Percentiles rank a stretch among this genome's conserved stretches.
phyloP scores from a whole-genome alignment of 1,140 invertebrate genomes.

The Leptinotarsa texana region DNA sequence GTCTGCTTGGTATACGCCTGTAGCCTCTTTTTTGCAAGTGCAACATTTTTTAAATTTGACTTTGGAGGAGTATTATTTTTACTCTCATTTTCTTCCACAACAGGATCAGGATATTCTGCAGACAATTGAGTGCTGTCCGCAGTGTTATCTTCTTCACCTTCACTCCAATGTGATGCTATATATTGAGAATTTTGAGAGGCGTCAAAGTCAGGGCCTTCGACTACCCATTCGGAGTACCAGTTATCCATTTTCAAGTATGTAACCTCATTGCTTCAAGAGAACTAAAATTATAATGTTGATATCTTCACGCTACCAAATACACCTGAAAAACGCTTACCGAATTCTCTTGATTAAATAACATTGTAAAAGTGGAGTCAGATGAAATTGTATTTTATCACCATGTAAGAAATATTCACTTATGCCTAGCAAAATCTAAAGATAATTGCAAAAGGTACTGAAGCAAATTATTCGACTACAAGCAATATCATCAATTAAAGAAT shows the following conservation, averaged over 20 bases:
- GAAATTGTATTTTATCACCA: too few species aligned
- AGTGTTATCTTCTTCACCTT: slow-evolving; percentile 1
- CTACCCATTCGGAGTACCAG: slow-evolving; percentile 23
- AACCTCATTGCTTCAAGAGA: neutral
- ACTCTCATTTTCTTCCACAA: neutral
- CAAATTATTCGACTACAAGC: too few species aligned
- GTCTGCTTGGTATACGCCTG: slow-evolving; percentile 45
- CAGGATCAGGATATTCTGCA: neutral
- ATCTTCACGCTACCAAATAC: too few species aligned
- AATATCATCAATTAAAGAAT: too few species aligned
- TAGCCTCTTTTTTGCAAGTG: slow-evolving; percentile 51
- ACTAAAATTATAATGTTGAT: neutral
- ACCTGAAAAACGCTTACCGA: too few species aligned
- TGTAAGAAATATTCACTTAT: too few species aligned
- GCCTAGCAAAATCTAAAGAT: too few species aligned
- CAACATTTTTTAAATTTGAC: slow-evolving; percentile 33
- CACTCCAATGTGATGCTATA: neutral
- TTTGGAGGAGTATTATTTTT: slow-evolving; percentile 22
- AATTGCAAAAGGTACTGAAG: too few species aligned
- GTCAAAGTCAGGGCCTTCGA: slow-evolving; percentile 7
- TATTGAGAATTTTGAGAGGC: neutral
- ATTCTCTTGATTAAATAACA: too few species aligned
- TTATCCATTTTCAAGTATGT: slow-evolving; percentile 15
- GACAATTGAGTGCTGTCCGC: slow-evolving; percentile 13
- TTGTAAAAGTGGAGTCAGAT: too few species aligned